Percentiles rank a stretch among this genome's conserved stretches.
These are phyloP conservation scores for Drosophila orena DNA, from an alignment of 1,140 invertebrate genomes.

Conservation along the genomic window DNA sequence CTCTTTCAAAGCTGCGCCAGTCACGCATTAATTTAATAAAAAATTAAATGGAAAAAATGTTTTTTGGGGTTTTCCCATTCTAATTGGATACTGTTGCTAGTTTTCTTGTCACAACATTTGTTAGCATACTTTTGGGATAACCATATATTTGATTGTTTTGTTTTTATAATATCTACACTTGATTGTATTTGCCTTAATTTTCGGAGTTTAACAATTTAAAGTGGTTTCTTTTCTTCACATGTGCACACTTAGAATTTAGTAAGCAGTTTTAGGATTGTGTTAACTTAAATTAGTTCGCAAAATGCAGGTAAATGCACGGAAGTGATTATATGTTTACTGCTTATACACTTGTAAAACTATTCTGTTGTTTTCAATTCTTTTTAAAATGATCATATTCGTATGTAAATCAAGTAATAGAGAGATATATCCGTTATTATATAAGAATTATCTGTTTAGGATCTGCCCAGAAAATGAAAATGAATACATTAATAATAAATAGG, in stretches of 20 bases:
- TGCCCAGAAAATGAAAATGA: no score
- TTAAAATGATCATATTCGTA: not conserved
- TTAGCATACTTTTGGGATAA: not conserved
- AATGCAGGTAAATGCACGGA: not conserved
- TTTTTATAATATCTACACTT: no score
- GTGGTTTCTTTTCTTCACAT: no score
- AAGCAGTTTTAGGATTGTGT: not conserved
- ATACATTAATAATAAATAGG: no score
- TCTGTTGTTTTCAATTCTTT: not conserved
- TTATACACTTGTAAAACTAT: not conserved
- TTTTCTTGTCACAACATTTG: no score
- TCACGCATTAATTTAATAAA: slow-evolving; percentile 49
- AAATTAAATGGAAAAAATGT: slow-evolving; percentile 10
- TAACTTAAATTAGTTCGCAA: not conserved
- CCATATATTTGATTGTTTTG: not conserved
- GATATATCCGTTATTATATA: no score
- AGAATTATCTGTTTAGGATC: no score
- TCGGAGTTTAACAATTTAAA: no score
- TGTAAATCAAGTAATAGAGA: not conserved
- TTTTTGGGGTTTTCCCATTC: not conserved
- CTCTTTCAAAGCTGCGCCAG: slow-evolving; percentile 63
- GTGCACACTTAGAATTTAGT: not conserved
- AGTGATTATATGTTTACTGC: not conserved
- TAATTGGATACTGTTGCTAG: no score
- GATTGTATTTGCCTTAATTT: no score